Evolutionary conservation across 2,797 vertebrate genomes (phyloP).

Genomic region (Sternotherus odoratus): DNA sequence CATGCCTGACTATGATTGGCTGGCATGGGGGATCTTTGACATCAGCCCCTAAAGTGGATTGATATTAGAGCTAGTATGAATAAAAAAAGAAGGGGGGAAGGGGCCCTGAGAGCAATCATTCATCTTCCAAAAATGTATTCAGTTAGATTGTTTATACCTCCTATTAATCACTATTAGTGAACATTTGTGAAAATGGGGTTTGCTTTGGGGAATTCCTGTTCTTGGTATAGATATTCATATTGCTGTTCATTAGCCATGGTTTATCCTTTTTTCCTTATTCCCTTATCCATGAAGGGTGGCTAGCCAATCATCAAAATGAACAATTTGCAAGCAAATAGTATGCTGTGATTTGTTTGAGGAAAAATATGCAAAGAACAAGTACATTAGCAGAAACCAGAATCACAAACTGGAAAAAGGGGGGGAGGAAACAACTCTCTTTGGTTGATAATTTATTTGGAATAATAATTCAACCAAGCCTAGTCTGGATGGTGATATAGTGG

Average conservation of each 20-base stretch:
- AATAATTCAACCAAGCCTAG: not conserved
- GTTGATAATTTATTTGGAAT: not conserved
- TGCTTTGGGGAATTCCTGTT: not conserved
- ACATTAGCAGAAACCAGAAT: not conserved
- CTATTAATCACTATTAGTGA: not conserved
- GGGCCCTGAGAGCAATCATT: not conserved
- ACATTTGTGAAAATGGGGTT: not conserved
- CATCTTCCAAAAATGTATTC: not conserved
- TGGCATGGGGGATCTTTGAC: not conserved
- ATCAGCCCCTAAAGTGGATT: not conserved
- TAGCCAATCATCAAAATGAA: not conserved
- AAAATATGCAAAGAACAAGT: not conserved
- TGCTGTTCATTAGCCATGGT: accelerated
- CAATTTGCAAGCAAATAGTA: not conserved
- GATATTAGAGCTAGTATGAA: not conserved
- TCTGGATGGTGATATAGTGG: not conserved
- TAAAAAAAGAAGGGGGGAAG: not conserved
- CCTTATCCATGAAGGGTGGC: not conserved
- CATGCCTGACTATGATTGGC: not conserved
- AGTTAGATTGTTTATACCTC: not conserved
- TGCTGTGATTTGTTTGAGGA: not conserved
- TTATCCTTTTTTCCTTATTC: not conserved
- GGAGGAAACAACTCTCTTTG: not conserved
- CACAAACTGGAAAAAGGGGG: not conserved
- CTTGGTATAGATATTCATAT: not conserved